A percentile compares a stretch with the other conserved stretches of the same genome.
These are phyloP conservation scores for Cariama cristata DNA, from an alignment of 2,113 vertebrate species.

Conservation along the genomic window DNA sequence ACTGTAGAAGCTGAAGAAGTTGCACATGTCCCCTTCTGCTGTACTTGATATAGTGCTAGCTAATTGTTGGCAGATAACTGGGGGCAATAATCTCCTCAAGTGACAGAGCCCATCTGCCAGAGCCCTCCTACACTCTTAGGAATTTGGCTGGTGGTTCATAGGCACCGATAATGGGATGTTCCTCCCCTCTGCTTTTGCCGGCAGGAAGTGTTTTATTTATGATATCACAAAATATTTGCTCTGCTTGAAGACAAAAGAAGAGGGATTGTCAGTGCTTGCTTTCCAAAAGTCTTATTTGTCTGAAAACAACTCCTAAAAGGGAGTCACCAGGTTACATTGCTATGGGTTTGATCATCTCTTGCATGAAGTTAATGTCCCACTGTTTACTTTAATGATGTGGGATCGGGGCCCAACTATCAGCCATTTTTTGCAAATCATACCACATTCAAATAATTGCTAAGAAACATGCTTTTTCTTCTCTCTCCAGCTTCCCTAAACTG, in stretches of 20 bases:
- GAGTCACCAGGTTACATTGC: neutral
- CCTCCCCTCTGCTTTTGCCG: neutral
- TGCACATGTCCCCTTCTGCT: neutral
- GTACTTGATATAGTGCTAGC: neutral
- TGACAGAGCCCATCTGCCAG: neutral
- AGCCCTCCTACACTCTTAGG: neutral
- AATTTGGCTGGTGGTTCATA: neutral
- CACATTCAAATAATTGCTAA: neutral
- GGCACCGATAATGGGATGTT: neutral
- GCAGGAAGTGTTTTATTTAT: slow-evolving; percentile 1
- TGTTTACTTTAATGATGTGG: neutral
- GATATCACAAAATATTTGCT: neutral
- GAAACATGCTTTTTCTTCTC: neutral
- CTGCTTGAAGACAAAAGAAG: neutral
- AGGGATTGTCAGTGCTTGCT: neutral
- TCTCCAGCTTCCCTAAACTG: neutral
- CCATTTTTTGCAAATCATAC: neutral
- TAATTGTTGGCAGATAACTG: neutral
- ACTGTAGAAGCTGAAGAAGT: neutral
- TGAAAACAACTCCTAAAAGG: neutral
- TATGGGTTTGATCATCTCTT: neutral
- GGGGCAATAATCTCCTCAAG: neutral
- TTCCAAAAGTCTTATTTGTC: neutral
- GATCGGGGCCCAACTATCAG: neutral
- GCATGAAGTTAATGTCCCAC: neutral